A percentile compares a stretch with the other conserved stretches of the same genome.
Conservation (phyloP, 2,113 vertebrate species). For the Neodontobutis hainanensis region DNA sequence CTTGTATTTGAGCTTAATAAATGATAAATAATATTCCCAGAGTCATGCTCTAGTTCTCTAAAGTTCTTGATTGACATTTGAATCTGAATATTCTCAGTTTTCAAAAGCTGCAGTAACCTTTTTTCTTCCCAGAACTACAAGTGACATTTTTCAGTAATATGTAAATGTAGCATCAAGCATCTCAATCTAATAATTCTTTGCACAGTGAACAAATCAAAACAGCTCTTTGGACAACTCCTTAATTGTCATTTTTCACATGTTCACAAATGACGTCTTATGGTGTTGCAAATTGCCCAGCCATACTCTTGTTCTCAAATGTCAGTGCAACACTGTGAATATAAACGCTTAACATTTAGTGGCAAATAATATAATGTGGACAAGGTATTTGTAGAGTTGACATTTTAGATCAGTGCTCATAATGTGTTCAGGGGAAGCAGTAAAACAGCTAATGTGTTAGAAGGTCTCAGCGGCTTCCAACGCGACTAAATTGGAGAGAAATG, state of each 20-base stretch:
- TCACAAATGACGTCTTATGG: conserved; percentile 54
- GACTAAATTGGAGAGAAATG: conserved; percentile 67
- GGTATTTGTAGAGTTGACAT: conserved; percentile 78
- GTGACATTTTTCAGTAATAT: conserved; percentile 31
- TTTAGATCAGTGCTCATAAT: conserved; percentile 76
- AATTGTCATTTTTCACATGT: conserved; percentile 59
- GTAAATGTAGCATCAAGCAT: conserved; percentile 19
- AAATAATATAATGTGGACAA: conserved; percentile 71
- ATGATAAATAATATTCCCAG: conserved; percentile 2
- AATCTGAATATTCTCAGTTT: conserved; percentile 31
- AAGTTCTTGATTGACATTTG: conserved; percentile 47
- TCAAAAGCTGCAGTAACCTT: conserved; percentile 29
- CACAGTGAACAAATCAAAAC: conserved; percentile 37
- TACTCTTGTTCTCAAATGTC: conserved; percentile 72
- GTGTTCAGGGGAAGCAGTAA: conserved; percentile 69
- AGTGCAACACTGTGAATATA: conserved; percentile 65
- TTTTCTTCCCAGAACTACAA: conserved; percentile 32
- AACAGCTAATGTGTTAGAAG: conserved; percentile 69
- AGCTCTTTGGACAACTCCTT: conserved; percentile 23
- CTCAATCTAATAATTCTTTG: conserved; percentile 24
- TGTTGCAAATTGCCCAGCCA: conserved; percentile 39
- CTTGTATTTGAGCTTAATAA: too few relatives aligned
- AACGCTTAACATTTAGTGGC: conserved; percentile 74
- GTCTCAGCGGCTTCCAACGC: conserved; percentile 56
- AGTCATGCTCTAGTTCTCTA: conserved; percentile 1